Percentiles rank a stretch among this genome's conserved stretches.
Evolutionary conservation across 2,113 vertebrate species (phyloP).

Genomic region (Holacanthus passer): DNA sequence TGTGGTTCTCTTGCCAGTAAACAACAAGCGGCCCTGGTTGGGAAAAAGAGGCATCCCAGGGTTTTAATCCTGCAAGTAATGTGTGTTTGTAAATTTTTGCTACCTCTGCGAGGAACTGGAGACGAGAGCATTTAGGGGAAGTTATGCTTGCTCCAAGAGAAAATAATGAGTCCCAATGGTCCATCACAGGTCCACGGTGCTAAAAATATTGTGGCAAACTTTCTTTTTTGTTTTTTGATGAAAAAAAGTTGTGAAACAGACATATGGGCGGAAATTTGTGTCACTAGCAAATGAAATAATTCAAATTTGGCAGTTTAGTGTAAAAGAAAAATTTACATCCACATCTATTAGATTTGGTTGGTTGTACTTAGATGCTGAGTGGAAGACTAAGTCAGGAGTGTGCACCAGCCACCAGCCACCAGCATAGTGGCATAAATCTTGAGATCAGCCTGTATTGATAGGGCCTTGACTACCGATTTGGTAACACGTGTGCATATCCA

Average conservation of each 20-base stretch:
- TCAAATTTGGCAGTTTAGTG: no score
- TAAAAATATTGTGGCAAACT: conserved; percentile 61
- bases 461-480: conserved; percentile 83
- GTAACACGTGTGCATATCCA: conserved; percentile 84
- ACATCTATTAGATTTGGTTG: conserved; percentile 42
- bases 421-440: conserved; percentile 81
- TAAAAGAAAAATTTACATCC: no score
- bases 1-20: conserved; percentile 71
- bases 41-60: conserved; percentile 47
- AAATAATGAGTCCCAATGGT: conserved; percentile 76
- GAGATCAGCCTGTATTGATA: conserved; percentile 84
- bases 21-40: conserved; percentile 65
- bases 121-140: conserved; percentile 60
- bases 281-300: no score
- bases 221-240: conserved; percentile 44
- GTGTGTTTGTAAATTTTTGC: conserved; percentile 66
- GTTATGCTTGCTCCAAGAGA: conserved; percentile 64
- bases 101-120: conserved; percentile 60
- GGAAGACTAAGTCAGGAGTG: conserved; percentile 63
- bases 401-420: conserved; percentile 67
- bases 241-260: conserved; percentile 51
- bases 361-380: conserved; percentile 41
- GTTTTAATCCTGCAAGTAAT: conserved; percentile 65
- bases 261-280: neutral
- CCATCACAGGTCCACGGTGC: conserved; percentile 51